Conservation (phyloP, 2,888 invertebrate species). For the Rhamnusium bicolor region DNA sequence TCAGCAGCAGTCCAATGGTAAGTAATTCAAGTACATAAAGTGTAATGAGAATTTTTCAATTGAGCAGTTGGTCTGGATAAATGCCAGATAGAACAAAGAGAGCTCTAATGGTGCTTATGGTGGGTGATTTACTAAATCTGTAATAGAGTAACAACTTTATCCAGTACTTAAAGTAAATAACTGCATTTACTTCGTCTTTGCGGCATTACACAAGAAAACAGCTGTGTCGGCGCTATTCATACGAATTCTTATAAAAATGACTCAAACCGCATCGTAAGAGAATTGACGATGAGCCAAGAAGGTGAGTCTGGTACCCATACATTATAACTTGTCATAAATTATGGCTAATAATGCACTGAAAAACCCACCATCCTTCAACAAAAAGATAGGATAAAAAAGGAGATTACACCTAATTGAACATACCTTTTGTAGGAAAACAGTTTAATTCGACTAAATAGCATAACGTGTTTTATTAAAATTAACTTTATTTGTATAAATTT, state of each 20-base stretch:
- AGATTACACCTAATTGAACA: background rate
- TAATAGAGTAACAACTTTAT: slow-evolving; percentile 57
- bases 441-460: no score
- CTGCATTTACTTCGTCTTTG: slow-evolving; percentile 54
- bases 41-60: slow-evolving; percentile 23
- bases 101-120: slow-evolving; percentile 49
- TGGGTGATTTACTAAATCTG: slow-evolving; percentile 57
- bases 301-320: slow-evolving; percentile 37
- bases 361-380: background rate
- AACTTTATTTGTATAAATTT: no score
- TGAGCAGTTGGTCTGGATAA: slow-evolving; percentile 40
- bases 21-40: background rate
- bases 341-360: slow-evolving; percentile 13
- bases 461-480: no score
- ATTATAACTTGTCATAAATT: slow-evolving; percentile 33
- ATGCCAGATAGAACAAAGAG: slow-evolving; percentile 51
- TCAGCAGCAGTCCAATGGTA: background rate
- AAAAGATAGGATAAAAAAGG: background rate
- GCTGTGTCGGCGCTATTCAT: slow-evolving; percentile 56
- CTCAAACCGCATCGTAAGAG: slow-evolving; percentile 21
- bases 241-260: slow-evolving; percentile 41
- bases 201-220: slow-evolving; percentile 51
- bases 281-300: slow-evolving; percentile 42
- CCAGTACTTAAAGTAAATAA: slow-evolving; percentile 60
- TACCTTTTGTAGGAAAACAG: no score